Base-by-base conservation (phyloP, 2,113 vertebrate genomes). In the Ariopsis seemanni region DNA sequence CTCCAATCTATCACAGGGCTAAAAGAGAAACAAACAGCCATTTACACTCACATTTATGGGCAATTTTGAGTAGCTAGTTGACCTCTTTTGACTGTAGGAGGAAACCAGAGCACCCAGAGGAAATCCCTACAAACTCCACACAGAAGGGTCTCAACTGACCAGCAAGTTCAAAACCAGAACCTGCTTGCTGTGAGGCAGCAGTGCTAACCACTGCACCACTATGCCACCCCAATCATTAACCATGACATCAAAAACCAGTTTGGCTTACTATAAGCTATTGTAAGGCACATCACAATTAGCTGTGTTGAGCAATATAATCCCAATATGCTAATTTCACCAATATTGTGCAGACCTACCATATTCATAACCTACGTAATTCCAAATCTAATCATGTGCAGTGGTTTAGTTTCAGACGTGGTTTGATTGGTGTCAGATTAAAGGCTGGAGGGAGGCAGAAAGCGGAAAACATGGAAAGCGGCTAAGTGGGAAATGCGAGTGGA, bases 371-470 rank as follows among this genome's bases (percentile, higher is more conserved):
- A 84, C 65, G 25, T 20, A 55, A 72, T 55, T 84, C 82, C 27
- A 84, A 84, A 71, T 53, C 67, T 55, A 62, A 78, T 85, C 72
- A 65, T 85, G 58, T 77, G 34, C 7, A 5, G 77, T 71, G 85
- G 27, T 82, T 57, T 58, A 53, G 25, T 72, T 71, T 82, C 52
- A 82, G 78, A 82, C 22, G 60, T 69, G 69, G 27, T 72, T 60
- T 50, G 58, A 15, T 58, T 83, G n/a, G n/a, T 77, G 80, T 83
- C 48, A 77, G n/a, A 77, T 74, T 55, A 62, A 72, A 75, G 81
- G 71, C 27, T 77, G 48, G 50, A 34, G 25, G 2, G 7, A 82
- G 80, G 81, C 7, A 60, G 14, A 25, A 27, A 42, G 15, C 17
- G 30, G 65, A 17, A 58, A 74, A 48, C 50, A n/a, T 65, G 63